These are phyloP conservation scores for Aptenodytes patagonicus DNA, from an alignment of 2,113 vertebrate species.

Conservation along the genomic window DNA sequence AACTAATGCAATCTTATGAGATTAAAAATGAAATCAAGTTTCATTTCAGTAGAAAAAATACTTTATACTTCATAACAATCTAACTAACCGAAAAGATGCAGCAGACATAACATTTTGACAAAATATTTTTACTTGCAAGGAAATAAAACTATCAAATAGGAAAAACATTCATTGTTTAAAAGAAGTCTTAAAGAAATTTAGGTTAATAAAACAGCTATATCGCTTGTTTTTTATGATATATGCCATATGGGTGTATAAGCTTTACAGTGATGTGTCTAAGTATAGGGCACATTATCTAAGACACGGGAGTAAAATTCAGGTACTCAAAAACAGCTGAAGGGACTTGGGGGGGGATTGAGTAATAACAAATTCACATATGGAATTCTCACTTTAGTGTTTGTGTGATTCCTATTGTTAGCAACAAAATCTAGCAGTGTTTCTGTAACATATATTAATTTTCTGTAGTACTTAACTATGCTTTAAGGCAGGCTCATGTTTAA, in stretches of 20 bases:
- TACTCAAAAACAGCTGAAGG: not conserved
- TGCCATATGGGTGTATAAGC: not conserved
- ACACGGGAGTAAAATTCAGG: not conserved
- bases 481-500: not conserved
- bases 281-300: not conserved
- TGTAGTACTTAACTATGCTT: not conserved
- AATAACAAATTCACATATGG: not conserved
- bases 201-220: not conserved
- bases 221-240: not conserved
- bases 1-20: not conserved
- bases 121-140: not conserved
- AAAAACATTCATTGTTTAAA: not conserved
- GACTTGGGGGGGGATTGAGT: not conserved
- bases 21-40: not conserved
- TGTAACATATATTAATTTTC: not conserved
- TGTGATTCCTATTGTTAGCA: not conserved
- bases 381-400: not conserved
- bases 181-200: not conserved
- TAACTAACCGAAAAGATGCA: not conserved
- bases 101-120: not conserved
- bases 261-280: not conserved
- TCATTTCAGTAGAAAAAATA: not conserved
- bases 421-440: not conserved
- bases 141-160: not conserved
- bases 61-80: not conserved